phyloP scores from a whole-genome alignment of 1,140 invertebrate genomes.

The Trypoxylus dichotomus region DNA sequence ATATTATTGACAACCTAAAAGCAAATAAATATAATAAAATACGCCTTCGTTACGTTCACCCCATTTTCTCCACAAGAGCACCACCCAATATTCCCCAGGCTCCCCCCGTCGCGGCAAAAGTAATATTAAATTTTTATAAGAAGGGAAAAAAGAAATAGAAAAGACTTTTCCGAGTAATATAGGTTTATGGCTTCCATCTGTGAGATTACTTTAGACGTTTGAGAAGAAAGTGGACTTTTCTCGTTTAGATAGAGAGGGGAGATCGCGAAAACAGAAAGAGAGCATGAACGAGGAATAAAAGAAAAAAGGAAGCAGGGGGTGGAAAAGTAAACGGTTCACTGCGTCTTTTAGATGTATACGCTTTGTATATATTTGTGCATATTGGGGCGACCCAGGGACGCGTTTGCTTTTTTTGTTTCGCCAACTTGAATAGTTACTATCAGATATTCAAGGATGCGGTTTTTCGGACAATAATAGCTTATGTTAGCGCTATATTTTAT shows the following conservation, averaged over 20 bases:
- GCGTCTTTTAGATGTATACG: neutral
- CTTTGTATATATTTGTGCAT: neutral
- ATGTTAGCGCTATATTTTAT: neutral
- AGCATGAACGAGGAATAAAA: neutral
- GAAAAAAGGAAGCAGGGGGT: neutral
- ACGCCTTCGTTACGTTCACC: conserved; percentile 28
- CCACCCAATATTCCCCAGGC: neutral
- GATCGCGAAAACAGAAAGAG: conserved; percentile 14
- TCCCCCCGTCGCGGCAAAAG: conserved; percentile 30
- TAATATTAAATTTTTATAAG: conserved; percentile 55
- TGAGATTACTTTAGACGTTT: conserved; percentile 54
- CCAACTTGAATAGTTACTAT: neutral
- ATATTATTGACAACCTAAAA: neutral
- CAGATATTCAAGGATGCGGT: neutral
- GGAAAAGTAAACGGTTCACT: conserved; percentile 2
- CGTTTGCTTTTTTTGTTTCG: neutral
- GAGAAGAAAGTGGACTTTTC: conserved; percentile 52
- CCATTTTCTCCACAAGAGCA: conserved; percentile 10
- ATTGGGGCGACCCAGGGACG: neutral
- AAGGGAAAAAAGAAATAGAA: conserved; percentile 53
- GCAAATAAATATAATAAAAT: conserved; percentile 32
- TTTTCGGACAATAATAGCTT: too few species aligned
- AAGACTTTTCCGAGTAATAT: conserved; percentile 54
- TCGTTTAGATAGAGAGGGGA: conserved; percentile 6
- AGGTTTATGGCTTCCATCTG: conserved; percentile 55